A percentile compares a stretch with the other conserved stretches of the same genome.
These are phyloP conservation scores for Beaufortia kweichowensis DNA, from an alignment of 2,113 vertebrate species.

Conservation along the genomic window DNA sequence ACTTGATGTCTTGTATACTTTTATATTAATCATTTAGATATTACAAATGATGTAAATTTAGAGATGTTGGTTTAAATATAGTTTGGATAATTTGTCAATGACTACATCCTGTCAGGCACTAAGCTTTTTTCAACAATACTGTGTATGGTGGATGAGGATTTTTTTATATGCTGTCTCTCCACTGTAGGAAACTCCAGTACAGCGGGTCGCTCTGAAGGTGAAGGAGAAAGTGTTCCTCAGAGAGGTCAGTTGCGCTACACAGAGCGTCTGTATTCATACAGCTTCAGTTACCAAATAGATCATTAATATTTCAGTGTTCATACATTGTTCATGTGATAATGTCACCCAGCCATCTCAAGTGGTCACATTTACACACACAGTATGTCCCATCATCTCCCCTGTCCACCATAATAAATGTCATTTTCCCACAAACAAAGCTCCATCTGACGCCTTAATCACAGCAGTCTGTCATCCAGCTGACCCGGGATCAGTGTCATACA, in stretches of 20 bases:
- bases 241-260: slow-evolving; percentile 62
- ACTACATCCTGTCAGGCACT: too few relatives aligned
- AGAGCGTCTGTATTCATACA: neutral
- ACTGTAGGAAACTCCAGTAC: slow-evolving; percentile 69
- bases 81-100: too few relatives aligned
- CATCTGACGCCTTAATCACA: slow-evolving; percentile 16
- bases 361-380: neutral
- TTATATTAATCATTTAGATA: too few relatives aligned
- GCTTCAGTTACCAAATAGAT: neutral
- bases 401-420: slow-evolving; percentile 7
- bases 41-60: too few relatives aligned
- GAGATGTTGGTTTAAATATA: too few relatives aligned
- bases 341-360: neutral
- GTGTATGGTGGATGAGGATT: slow-evolving; percentile 1
- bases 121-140: slow-evolving; percentile 2
- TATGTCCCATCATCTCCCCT: neutral
- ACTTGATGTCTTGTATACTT: too few relatives aligned
- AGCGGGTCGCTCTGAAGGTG: slow-evolving; percentile 63
- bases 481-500: slow-evolving; percentile 6
- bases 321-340: slow-evolving; percentile 11
- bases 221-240: slow-evolving; percentile 60
- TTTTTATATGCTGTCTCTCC: neutral
- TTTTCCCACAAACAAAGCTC: slow-evolving; percentile 15
- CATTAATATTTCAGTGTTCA: slow-evolving; percentile 7
- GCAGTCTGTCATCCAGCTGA: neutral